Percentiles rank a stretch among this genome's conserved stretches.
Evolutionary conservation across 1,140 invertebrate genomes (phyloP).

Genomic region (Pentalonia nigronervosa): DNA sequence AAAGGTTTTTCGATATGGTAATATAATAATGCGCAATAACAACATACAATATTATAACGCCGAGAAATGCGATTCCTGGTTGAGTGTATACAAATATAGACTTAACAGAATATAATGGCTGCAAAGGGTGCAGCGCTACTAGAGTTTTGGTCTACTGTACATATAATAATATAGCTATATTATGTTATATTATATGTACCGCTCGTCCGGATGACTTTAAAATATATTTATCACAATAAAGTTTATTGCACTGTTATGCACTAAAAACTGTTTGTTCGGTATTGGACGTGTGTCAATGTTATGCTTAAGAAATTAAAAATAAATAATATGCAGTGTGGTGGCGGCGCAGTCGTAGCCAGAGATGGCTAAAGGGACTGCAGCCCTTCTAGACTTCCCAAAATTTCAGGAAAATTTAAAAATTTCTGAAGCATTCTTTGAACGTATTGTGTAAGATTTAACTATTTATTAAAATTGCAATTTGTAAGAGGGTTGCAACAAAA

Average conservation of each 20-base stretch:
- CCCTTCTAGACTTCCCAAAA: too few relatives aligned
- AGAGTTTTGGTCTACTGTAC: not conserved
- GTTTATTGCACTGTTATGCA: too few relatives aligned
- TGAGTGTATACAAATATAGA: not conserved
- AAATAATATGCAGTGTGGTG: too few relatives aligned
- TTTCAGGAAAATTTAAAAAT: too few relatives aligned
- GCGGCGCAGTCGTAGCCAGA: too few relatives aligned
- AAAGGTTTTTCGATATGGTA: not conserved
- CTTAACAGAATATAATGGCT: not conserved
- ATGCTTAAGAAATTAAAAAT: not conserved
- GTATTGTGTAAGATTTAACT: too few relatives aligned
- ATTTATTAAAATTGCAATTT: too few relatives aligned
- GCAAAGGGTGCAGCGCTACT: not conserved
- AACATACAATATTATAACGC: not conserved
- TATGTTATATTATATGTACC: too few relatives aligned
- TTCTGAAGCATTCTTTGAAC: too few relatives aligned
- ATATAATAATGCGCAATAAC: not conserved
- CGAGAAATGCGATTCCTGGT: not conserved
- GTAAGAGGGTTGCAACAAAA: too few relatives aligned
- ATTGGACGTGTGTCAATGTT: not conserved
- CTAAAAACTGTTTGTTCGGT: not conserved
- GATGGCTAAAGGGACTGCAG: too few relatives aligned
- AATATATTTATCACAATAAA: not conserved
- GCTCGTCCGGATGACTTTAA: not conserved
- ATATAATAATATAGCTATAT: not conserved